Evolutionary conservation across 2,113 vertebrate genomes (phyloP), one percentile per base, ranked within the genome.

Genomic region (Lota lota): DNA sequence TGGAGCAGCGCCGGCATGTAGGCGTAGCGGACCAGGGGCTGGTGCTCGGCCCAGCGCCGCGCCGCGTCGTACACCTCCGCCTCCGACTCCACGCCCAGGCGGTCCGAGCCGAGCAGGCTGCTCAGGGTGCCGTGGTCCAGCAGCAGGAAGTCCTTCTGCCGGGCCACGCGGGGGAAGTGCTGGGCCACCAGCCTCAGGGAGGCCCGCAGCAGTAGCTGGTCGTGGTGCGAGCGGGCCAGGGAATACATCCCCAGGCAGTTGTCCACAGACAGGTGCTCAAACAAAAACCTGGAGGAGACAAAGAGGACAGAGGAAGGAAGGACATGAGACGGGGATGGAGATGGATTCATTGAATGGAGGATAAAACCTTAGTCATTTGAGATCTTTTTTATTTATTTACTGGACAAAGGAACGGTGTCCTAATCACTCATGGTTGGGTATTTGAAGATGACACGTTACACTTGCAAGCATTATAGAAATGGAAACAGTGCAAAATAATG

Each of bases 201-300:
- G 47, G 92, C 93, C 8, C 91, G 88, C 58, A 94, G 90, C 47
- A 94, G 87, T 17, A 91, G 89, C 83, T 91, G 92, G 83, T 93
- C 90, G 3, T 94, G 93, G 70, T 94, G 93, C 1, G 92, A 92
- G 56, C 91, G 91, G 33, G 93, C 93, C 80, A 94, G 81, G 36
- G 91, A 92, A 77, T 94, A 94, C 91, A 93, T 93, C 15, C 92
- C 92, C 66, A 94, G 76, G 61, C 92, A 94, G 81, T 92, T 94
- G 58, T 93, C 93, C 83, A 91, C 89, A 0, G 91, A 92, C 28
- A 94, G 86, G 76, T 92, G 90, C 75, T 94, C 90, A 63, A 92
- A 93, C 0, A 94, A 85, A 76, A 93, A 94, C 82, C 93, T 94
- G 71, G 16, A 57, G 53, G 19, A 56, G 1, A 18, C 11, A 33